phyloP scores from a whole-genome alignment of 1,140 invertebrate genomes.

The Lethrus apterus region DNA sequence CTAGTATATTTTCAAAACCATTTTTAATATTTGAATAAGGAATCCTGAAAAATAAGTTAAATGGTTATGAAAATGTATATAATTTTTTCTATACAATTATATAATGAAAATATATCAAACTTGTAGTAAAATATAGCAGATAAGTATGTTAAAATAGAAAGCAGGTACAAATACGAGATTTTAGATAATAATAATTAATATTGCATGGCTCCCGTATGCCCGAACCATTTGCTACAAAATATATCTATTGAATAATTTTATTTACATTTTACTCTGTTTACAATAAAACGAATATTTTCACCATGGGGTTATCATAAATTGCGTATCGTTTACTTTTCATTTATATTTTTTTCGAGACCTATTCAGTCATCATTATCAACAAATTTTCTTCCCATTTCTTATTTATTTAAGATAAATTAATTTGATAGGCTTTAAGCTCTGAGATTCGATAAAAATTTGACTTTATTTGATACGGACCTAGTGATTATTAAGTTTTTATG shows the following conservation, averaged over 20 bases:
- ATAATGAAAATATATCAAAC: constrained; percentile 14
- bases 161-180: constrained; percentile 30
- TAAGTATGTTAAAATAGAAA: constrained; percentile 20
- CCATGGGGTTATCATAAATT: too few species aligned
- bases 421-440: too few species aligned
- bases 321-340: too few species aligned
- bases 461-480: too few species aligned
- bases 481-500: too few species aligned
- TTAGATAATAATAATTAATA: constrained; percentile 21
- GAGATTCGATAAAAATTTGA: too few species aligned
- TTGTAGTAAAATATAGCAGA: constrained; percentile 18
- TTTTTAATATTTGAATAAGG: constrained; percentile 14
- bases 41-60: constrained; percentile 9
- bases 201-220: constrained; percentile 27
- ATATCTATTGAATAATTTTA: constrained; percentile 18
- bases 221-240: constrained; percentile 25
- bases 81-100: constrained; percentile 16
- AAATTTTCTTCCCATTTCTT: too few species aligned
- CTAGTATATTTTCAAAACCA: constrained; percentile 6
- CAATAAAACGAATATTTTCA: too few species aligned
- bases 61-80: constrained; percentile 23
- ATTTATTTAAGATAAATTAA: too few species aligned
- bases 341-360: too few species aligned
- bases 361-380: too few species aligned
- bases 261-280: constrained; percentile 18